phyloP scores from a whole-genome alignment of 1,140 invertebrate genomes.

The Calycopis cecrops region DNA sequence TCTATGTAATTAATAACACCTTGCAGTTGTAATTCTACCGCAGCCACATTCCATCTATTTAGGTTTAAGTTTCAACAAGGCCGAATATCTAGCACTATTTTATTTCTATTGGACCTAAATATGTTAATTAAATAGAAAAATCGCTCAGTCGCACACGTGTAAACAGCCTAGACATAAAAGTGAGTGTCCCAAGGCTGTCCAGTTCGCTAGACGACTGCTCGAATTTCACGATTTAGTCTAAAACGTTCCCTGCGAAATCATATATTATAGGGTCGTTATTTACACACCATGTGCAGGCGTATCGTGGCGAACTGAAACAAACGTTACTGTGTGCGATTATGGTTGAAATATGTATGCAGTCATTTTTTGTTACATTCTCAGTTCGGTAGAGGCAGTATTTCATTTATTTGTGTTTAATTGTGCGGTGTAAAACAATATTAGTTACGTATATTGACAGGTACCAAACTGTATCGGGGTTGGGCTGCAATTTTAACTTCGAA shows the following conservation, averaged over 20 bases:
- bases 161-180: conserved; percentile 38
- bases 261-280: conserved; percentile 29
- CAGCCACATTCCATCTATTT: too few relatives aligned
- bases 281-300: conserved; percentile 13
- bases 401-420: conserved; percentile 24
- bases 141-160: conserved; percentile 3
- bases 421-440: conserved; percentile 27
- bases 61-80: too few relatives aligned
- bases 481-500: neutral
- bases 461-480: conserved; percentile 3
- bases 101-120: neutral
- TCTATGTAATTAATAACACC: too few relatives aligned
- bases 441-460: conserved; percentile 10
- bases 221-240: conserved; percentile 32
- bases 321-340: conserved; percentile 20
- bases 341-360: conserved; percentile 19
- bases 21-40: too few relatives aligned
- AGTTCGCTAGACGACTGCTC: conserved; percentile 39
- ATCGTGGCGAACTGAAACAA: conserved; percentile 21
- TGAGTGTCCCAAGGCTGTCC: conserved; percentile 62
- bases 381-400: conserved; percentile 28
- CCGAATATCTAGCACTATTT: too few relatives aligned
- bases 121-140: conserved; percentile 8
- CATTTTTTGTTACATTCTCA: conserved; percentile 21
- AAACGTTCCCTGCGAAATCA: conserved; percentile 36